These are phyloP conservation scores for Ophioninae sp. DNA, from an alignment of 2,888 invertebrate genomes.

Conservation along the genomic window DNA sequence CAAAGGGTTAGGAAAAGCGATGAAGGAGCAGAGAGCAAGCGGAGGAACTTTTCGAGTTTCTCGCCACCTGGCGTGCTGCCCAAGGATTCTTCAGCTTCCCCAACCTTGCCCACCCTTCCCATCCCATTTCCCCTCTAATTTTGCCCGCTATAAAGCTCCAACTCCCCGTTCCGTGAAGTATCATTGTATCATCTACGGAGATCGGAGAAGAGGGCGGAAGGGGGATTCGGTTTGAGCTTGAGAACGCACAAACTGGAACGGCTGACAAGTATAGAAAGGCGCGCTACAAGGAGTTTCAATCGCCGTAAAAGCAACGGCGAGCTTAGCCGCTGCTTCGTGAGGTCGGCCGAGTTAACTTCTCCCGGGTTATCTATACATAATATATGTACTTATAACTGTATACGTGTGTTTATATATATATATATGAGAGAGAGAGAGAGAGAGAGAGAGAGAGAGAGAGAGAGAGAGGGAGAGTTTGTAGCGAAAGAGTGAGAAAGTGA, in stretches of 20 bases:
- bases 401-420: not conserved
- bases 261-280: slow-evolving; percentile 44
- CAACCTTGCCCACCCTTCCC: slow-evolving; percentile 15
- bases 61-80: slow-evolving; percentile 78
- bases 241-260: not conserved
- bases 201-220: too few species aligned
- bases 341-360: slow-evolving; percentile 59
- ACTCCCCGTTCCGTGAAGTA: slow-evolving; percentile 35
- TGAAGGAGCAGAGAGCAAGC: slow-evolving; percentile 16
- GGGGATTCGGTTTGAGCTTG: not conserved
- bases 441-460: slow-evolving; percentile 46
- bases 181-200: slow-evolving; percentile 16
- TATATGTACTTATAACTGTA: slow-evolving; percentile 11
- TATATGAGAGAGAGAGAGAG: slow-evolving; percentile 29
- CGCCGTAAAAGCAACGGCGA: slow-evolving; percentile 78
- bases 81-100: slow-evolving; percentile 68
- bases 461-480: slow-evolving; percentile 27
- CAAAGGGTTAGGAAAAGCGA: not conserved
- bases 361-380: slow-evolving; percentile 10
- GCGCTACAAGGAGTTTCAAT: slow-evolving; percentile 74
- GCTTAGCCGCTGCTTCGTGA: slow-evolving; percentile 60
- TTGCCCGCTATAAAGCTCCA: slow-evolving; percentile 13
- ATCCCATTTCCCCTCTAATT: not conserved
- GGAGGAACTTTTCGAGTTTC: slow-evolving; percentile 55
- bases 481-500: slow-evolving; percentile 41